A percentile compares a stretch with the other conserved stretches of the same genome.
Evolutionary conservation across 2,888 invertebrate species (phyloP).

Genomic region (Tribolium freemani): DNA sequence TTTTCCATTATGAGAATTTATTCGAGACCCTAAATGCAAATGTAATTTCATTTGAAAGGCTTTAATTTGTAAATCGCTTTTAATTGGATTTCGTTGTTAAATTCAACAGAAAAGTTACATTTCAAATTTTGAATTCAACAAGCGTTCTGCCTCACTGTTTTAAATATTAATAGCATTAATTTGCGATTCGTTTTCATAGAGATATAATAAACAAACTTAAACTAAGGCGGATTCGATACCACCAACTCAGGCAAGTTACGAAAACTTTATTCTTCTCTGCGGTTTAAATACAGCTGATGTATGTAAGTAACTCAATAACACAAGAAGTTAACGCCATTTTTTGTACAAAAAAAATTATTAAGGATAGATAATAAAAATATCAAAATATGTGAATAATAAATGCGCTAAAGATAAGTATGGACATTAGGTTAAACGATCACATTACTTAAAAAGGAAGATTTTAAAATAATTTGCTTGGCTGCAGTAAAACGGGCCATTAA

Average conservation of each 20-base stretch:
- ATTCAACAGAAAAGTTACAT: conserved; percentile 34
- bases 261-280: too few species aligned
- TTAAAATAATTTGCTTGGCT: neutral
- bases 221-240: neutral
- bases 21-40: conserved; percentile 29
- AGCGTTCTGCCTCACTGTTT: conserved; percentile 5
- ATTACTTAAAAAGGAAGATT: neutral
- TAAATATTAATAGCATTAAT: conserved; percentile 17
- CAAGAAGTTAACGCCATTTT: neutral
- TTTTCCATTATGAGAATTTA: conserved; percentile 36
- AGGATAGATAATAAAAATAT: too few species aligned
- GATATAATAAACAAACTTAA: neutral
- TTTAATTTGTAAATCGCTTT: conserved; percentile 39
- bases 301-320: neutral
- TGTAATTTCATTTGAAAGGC: conserved; percentile 33
- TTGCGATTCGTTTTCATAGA: conserved; percentile 7
- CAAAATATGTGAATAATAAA: neutral
- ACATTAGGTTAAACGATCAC: neutral
- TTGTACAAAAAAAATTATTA: too few species aligned
- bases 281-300: too few species aligned
- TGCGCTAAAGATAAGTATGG: neutral
- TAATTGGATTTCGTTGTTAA: conserved; percentile 42
- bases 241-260: neutral
- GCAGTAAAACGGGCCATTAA: neutral
- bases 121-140: conserved; percentile 30